Base-by-base conservation (phyloP, 2,113 vertebrate genomes). In the Pseudorhombus dupliciocellatus region DNA sequence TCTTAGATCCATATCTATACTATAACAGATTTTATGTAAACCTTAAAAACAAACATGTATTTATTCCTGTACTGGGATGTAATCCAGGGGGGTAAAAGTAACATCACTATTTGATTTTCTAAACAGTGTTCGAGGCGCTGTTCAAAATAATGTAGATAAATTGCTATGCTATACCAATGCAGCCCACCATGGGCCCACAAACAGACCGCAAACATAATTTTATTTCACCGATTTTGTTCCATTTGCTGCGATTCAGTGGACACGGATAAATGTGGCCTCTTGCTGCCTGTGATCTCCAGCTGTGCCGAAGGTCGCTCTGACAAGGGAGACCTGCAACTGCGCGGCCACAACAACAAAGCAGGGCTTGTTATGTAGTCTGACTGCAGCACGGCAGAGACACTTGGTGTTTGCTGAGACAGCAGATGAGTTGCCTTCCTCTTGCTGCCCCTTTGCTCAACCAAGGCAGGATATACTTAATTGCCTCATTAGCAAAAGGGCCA, bases 401-500 rank as follows among this genome's bases (percentile, higher is more conserved):
- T 80, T 65, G 80, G 70, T 86, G 86, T 93, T 91, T 90, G 90
- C 91, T 92, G 91, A 92, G 87, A 73, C 91, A 88, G 91, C 91
- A 93, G 81, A 89, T 84, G 84, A 91, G 75, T 88, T 60, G 77
- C 70, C 76, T 80, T 70, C 75, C 88, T 87, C 85, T 79, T 73
- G 52, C 21, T 52, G 20, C 84, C 85, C 75, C 71, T 11, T 81
- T 69, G 77, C 77, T 81, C 84, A 81, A 79, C 79, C 82, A 78
- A 74, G 66, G 80, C 87, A 91, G 87, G 87, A 88, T 69, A 83
- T 77, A 87, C 84, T 93, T 93, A 92, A 93, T 92, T 91, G 90
- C 88, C 89, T 93, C 90, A 91, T 94, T 94, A 93, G 89, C 84
- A 88, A 91, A 85, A 81, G 79, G 86, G 86, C 86, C 83, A 66